Evolutionary conservation across 2,113 vertebrate genomes (phyloP).

Genomic region (Centropristis striata): DNA sequence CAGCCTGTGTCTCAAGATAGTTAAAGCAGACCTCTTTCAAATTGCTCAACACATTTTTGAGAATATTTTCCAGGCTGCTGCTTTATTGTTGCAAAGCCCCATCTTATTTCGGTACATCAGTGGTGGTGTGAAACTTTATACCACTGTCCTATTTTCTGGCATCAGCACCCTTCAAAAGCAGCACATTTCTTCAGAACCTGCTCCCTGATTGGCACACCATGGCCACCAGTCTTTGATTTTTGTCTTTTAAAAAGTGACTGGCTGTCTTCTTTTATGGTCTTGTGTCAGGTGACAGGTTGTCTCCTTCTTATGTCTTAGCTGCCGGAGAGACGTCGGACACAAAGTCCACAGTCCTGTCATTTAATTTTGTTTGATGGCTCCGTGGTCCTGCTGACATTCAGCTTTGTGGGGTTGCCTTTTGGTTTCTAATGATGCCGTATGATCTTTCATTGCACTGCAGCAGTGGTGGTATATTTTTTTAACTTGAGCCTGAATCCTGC

Average conservation of each 20-base stretch:
- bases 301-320: conserved; percentile 11
- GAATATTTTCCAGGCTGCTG: not conserved
- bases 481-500: not conserved
- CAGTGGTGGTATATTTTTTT: not conserved
- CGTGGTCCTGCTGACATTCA: not conserved
- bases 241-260: conserved; percentile 1
- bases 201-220: conserved; percentile 20
- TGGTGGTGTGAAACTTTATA: not conserved
- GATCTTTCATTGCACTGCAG: not conserved
- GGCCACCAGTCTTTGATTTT: not conserved
- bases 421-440: not conserved
- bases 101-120: not conserved
- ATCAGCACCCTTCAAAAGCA: not conserved
- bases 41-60: not conserved
- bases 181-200: not conserved
- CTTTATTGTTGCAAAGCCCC: not conserved
- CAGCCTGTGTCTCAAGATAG: not conserved
- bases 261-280: not conserved
- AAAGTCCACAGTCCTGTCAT: not conserved
- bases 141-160: conserved; percentile 2
- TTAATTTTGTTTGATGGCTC: not conserved
- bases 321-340: not conserved
- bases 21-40: not conserved
- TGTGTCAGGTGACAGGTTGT: conserved; percentile 21
- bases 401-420: not conserved